Evolutionary conservation across 2,113 vertebrate species (phyloP).

Genomic region (Hippocampus barbouri): DNA sequence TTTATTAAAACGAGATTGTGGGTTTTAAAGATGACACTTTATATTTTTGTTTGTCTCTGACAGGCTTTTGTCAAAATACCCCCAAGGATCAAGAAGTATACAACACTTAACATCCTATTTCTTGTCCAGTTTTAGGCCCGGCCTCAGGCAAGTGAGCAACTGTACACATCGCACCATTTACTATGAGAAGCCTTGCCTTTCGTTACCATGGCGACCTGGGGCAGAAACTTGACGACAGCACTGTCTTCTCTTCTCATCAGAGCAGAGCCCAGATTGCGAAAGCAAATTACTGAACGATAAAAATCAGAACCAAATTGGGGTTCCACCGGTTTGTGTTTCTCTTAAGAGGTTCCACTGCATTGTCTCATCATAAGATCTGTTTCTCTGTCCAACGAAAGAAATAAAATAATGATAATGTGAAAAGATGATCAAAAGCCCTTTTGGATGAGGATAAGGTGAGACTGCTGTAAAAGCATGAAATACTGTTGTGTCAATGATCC

Average conservation of each 20-base stretch:
- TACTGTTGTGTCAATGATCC: background rate
- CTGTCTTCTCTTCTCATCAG: background rate
- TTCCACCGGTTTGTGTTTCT: background rate
- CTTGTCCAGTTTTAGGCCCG: no score
- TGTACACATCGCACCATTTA: no score
- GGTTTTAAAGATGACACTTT: no score
- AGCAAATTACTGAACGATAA: background rate
- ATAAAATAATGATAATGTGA: background rate
- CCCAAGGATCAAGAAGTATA: no score
- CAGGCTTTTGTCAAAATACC: no score
- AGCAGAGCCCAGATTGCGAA: background rate
- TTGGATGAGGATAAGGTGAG: slow-evolving; percentile 8
- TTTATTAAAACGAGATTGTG: no score
- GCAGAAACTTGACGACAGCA: background rate
- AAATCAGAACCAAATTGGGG: background rate
- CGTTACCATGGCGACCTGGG: background rate
- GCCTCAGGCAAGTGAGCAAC: no score
- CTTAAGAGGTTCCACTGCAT: background rate
- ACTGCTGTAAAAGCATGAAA: background rate
- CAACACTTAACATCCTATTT: no score
- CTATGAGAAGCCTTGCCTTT: background rate
- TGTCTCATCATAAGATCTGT: background rate
- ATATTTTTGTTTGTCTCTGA: no score
- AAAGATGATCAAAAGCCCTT: slow-evolving; percentile 7
- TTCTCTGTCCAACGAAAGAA: background rate